Evolutionary conservation across 92 coral and sea anemone species (phyloP), one percentile per base, ranked within the genome.

Genomic region (Palythoa grandis): DNA sequence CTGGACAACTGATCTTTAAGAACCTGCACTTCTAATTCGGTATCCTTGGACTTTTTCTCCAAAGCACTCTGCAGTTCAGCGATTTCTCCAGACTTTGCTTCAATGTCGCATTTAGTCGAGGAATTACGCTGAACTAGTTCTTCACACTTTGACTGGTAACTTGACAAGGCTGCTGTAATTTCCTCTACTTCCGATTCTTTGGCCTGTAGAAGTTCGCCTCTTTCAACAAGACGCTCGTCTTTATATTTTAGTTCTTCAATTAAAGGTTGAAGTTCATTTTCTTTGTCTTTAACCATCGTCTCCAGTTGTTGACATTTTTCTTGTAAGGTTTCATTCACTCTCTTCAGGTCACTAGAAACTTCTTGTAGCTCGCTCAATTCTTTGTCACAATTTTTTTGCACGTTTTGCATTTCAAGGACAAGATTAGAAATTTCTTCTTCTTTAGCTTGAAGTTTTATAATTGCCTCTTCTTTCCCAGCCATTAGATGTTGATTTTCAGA

Each of bases 341-440:
- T 88, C 60, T 91, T 82, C 48, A 93, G 16, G 70, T 19, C 73
- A 50, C 76, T 60, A 25, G 74, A 87, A 84, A 87, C 83, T 10
- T 78, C 74, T 29, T 87, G 70, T 19, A 86, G 52, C 50, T 89
- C 94, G 72, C 77, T 83, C 75, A 91, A 79, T 29, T 89, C 88
- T 78, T 87, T 77, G 24, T 89, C 92, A 75, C 89, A 85, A 79
- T 29, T 37, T 53, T 53, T 78, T 76, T 79, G 69, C 16, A 90
- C 22, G 52, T 86, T 76, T 11, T 82, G 12, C 73, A 87, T 71
- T 56, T 91, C 93, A 37, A 76, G 76, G 11, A 80, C 75, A 37
- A 89, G 39, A 16, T 86, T 68, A 52, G 83, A 57, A 48, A 91
- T 85, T 85, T 93, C 91, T 7, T 87, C 70, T 38, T 91, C 92